Conservation (phyloP, 2,113 vertebrate species). For the Mesocricetus auratus region DNA sequence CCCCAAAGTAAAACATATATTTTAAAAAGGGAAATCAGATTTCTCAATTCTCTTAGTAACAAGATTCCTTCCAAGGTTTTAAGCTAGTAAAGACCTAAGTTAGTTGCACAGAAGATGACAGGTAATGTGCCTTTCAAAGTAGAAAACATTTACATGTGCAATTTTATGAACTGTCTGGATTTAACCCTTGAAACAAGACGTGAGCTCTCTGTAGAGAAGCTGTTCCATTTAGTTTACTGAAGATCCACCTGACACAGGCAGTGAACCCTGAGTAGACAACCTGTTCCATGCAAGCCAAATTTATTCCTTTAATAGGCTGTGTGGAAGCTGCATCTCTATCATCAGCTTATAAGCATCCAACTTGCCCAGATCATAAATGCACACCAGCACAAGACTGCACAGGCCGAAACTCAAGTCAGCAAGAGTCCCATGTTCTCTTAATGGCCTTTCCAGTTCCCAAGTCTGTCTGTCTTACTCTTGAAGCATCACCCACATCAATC, state of each 20-base stretch:
- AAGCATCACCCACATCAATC: background rate
- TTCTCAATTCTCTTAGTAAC: conserved; percentile 61
- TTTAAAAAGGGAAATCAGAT: background rate
- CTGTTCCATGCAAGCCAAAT: background rate
- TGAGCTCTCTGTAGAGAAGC: background rate
- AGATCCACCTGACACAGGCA: background rate
- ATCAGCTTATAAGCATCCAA: conserved; percentile 48
- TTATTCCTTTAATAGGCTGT: conserved; percentile 46
- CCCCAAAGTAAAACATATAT: background rate
- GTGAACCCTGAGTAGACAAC: background rate
- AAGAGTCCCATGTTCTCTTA: background rate
- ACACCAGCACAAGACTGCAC: background rate
- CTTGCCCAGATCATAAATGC: conserved; percentile 28
- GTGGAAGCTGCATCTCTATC: background rate
- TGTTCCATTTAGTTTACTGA: conserved; percentile 35
- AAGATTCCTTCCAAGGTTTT: conserved; percentile 37
- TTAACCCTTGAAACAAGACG: conserved; percentile 8
- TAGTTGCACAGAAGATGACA: background rate
- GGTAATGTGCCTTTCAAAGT: conserved; percentile 36
- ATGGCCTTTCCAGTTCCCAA: background rate
- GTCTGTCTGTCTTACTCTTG: background rate
- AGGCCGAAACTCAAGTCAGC: conserved; percentile 35
- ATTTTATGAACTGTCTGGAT: conserved; percentile 41
- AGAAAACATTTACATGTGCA: conserved; percentile 45
- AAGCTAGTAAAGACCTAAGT: conserved; percentile 39